Base-by-base conservation (phyloP, 64 coral and sea anemone genomes). In the Hydrozoanthus tunicans region DNA sequence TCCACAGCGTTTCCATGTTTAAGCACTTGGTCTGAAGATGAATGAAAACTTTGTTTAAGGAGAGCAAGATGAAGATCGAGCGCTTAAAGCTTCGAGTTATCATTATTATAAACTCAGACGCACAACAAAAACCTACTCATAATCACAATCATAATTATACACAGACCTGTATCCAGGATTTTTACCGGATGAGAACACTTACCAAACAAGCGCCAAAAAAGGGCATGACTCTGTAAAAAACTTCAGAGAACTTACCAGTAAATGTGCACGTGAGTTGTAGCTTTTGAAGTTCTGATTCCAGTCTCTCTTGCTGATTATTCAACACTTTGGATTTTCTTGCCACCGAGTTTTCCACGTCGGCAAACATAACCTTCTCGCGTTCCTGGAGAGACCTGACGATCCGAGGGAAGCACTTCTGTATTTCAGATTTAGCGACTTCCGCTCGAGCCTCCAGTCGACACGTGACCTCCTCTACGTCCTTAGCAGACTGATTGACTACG, bases 331-430 rank as follows among this genome's bases (percentile, higher is more conserved):
- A 95, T 53, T 99, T 99, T 53, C 78, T 91, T 14, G 89, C 78
- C 53, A 94, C 92, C 73, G 93, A 93, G n/a, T 56, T 90, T 71
- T 99, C 97, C 1, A 99, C 97, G 85, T 99, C 97, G 78, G 90
- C 75, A 73, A 99, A 89, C 97, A 99, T 99, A 43, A 67, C 58
- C 79, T 96, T 99, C 51, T 99, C 92, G 9, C 97, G 89, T 80
- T 99, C 97, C 81, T 99, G 94, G 13, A 99, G 64, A 32, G 64
- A 73, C 62, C 96, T 95, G 10, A 99, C 58, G 80, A 99, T 91
- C 6, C 94, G 78, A 26, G 97, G 97, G 86, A 96, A 99, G 56
- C 97, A 99, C 86, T 99, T 99, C 64, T 99, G 94, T 69, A 99
- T 94, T n/a, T 99, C 97, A 62, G 94, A 93, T 80, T 99, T 99